Conservation (phyloP, 2,113 vertebrate species). For the Catharus bicknelli region DNA sequence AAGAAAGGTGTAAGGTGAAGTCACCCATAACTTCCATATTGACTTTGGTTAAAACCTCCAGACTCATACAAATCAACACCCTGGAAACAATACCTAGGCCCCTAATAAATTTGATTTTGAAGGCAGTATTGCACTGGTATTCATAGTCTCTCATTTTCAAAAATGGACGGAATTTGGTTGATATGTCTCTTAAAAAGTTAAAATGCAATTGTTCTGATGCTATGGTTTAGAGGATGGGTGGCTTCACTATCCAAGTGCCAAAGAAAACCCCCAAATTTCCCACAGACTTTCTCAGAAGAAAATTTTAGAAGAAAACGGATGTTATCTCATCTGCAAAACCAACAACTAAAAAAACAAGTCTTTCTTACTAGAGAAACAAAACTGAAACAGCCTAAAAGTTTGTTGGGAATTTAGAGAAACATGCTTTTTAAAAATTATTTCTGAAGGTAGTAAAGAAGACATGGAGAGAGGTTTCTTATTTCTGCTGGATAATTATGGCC, state of each 20-base stretch:
- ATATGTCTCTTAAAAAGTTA: background rate
- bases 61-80: background rate
- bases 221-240: rapidly evolving
- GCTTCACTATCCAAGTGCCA: background rate
- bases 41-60: background rate
- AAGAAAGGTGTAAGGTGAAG: background rate
- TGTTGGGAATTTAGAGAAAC: background rate
- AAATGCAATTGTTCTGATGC: background rate
- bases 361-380: background rate
- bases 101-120: background rate
- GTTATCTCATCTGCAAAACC: background rate
- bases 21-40: background rate
- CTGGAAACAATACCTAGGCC: rapidly evolving
- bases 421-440: background rate
- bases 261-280: rapidly evolving
- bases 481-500: background rate
- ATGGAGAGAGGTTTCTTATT: background rate
- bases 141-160: background rate
- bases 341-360: background rate
- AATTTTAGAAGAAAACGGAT: background rate
- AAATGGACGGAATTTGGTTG: background rate
- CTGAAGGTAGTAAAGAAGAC: background rate
- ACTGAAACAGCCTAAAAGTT: rapidly evolving
- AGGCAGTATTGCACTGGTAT: rapidly evolving
- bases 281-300: background rate